Base-by-base conservation (phyloP, 2,797 vertebrate species). In the Sternotherus odoratus region DNA sequence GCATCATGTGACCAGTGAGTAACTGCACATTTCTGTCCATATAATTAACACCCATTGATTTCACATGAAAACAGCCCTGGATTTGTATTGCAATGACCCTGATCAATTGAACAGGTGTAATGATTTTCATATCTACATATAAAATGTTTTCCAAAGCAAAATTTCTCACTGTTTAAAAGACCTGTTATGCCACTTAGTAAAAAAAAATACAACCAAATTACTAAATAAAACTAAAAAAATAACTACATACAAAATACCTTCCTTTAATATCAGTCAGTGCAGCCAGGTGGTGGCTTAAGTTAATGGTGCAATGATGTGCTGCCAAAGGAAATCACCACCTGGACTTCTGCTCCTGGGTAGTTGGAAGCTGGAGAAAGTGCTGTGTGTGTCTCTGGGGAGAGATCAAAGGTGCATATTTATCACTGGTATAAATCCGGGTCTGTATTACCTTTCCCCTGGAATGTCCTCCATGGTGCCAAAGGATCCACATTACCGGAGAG, bases 31-130 rank as follows among this genome's bases (percentile, higher is more conserved):
- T 97, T 95, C 95, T 97, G 95, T 90, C 97, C 90, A 0, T 96
- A 96, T 97, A 96, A 97, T 95, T 98, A 96, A 97, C 50, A 0
- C 63, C 90, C 93, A 97, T 97, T 95, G 97, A 98, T 98, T 97
- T 97, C 96, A 91, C 95, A 93, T 94, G 96, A 96, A 97, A 97
- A 94, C 86, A 86, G 92, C 81, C 82, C 92, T 91, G 91, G 91
- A 95, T 87, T 97, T 96, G 94, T 89, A 97, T 96, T 1, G 3
- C 91, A 69, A 77, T 85, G 89, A 88, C 54, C 95, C 84, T 91
- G 85, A 92, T 93, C 91, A 96, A 95, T 94, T 92, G 90, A 50
- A 89, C 92, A 95, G 54, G 15, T 91, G 93, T 91, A 94, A 75
- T 88, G 49, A 57, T 93, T 66, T 54, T 48, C 79, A 72, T 85